A percentile compares a stretch with the other conserved stretches of the same genome.
Evolutionary conservation across 2,113 vertebrate species (phyloP).

Genomic region (Clarias magur): DNA sequence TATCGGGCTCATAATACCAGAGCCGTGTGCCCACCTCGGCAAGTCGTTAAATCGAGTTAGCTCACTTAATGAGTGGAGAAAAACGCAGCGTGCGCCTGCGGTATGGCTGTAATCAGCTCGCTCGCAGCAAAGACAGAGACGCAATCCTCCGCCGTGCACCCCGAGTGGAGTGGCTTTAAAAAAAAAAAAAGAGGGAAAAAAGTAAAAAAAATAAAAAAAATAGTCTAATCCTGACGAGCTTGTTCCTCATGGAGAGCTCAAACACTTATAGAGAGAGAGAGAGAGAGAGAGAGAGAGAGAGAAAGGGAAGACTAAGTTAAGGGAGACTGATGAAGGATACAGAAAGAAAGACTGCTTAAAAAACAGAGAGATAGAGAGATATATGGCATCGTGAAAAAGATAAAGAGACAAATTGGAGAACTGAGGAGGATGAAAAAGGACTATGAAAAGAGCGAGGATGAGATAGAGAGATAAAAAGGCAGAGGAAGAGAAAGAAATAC

Average conservation of each 20-base stretch:
- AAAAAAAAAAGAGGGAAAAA: background rate
- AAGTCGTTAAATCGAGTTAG: conserved; percentile 36
- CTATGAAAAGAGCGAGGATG: background rate
- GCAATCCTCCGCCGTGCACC: background rate
- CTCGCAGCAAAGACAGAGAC: background rate
- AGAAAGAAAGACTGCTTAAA: background rate
- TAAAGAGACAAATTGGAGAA: background rate
- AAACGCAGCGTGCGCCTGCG: background rate
- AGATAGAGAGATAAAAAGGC: background rate
- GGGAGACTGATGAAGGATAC: background rate
- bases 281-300: background rate
- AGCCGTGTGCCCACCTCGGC: conserved; percentile 20
- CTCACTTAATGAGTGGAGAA: conserved; percentile 30
- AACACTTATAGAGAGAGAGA: background rate
- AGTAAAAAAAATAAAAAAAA: too few relatives aligned
- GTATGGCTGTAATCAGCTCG: background rate
- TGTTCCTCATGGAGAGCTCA: conserved; percentile 29
- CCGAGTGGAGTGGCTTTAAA: conserved; percentile 24
- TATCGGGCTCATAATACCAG: conserved; percentile 24
- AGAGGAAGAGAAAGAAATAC: background rate
- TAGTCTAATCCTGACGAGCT: conserved; percentile 34
- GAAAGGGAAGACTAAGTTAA: background rate
- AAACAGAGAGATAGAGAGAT: background rate
- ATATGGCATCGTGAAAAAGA: background rate
- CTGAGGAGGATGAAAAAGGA: background rate